Conservation (phyloP, 2,113 vertebrate genomes). For the Forbesichthys papilliferus region DNA sequence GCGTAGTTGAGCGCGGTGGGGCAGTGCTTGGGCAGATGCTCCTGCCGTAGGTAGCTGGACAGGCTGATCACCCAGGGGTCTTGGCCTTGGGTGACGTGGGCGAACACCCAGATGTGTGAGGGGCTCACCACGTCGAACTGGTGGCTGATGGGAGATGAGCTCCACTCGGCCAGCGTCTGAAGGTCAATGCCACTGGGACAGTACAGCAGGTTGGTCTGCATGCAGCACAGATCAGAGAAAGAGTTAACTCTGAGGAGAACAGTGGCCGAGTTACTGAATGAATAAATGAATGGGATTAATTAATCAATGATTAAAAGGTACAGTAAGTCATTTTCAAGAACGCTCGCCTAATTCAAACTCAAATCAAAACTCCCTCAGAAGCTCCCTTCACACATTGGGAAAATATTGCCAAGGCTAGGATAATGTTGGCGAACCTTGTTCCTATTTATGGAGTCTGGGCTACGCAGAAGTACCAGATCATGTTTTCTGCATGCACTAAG, state of each 20-base stretch:
- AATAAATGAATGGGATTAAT: no score
- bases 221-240: constrained; percentile 54
- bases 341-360: no score
- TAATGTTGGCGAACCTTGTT: no score
- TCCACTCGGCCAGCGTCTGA: constrained; percentile 94
- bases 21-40: constrained; percentile 95
- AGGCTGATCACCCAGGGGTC: constrained; percentile 99
- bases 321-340: no score
- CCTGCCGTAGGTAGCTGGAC: constrained; percentile 96
- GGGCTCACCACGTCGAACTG: constrained; percentile 98
- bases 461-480: no score
- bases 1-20: constrained; percentile 94
- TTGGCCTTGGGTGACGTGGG: constrained; percentile 95
- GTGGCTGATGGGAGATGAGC: constrained; percentile 96
- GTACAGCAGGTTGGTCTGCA: constrained; percentile 91
- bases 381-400: no score
- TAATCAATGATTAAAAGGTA: no score
- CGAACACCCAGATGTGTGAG: constrained; percentile 99
- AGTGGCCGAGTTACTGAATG: not conserved
- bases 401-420: no score
- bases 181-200: constrained; percentile 95
- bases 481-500: no score
- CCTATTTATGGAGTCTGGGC: no score
- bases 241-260: not conserved
- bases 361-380: no score